These are phyloP conservation scores for Cepaea hortensis DNA, from an alignment of 2,888 invertebrate species.

Conservation along the genomic window DNA sequence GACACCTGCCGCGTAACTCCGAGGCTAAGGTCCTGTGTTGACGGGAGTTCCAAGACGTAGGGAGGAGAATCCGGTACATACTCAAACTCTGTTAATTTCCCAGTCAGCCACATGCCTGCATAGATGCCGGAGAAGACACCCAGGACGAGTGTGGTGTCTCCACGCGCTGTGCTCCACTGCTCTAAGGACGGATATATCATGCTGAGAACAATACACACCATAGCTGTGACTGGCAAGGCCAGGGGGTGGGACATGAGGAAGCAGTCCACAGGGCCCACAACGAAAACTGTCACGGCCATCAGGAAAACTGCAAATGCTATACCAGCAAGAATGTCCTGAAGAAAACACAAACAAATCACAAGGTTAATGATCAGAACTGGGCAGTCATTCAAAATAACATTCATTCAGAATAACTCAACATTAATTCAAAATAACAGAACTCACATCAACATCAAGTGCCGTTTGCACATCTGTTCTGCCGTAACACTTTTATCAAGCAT, in stretches of 20 bases:
- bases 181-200: conserved; percentile 88
- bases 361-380: no score
- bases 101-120: conserved; percentile 89
- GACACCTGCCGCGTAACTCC: conserved; percentile 81
- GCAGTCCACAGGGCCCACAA: conserved; percentile 85
- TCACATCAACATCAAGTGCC: no score
- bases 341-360: not conserved
- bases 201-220: conserved; percentile 83
- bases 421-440: no score
- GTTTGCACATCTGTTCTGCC: no score
- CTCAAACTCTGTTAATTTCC: conserved; percentile 84
- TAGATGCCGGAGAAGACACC: conserved; percentile 82
- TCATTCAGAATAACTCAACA: no score
- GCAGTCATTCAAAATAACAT: not conserved
- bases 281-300: conserved; percentile 85
- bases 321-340: conserved; percentile 89
- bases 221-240: conserved; percentile 81
- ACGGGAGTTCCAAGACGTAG: conserved; percentile 88
- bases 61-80: conserved; percentile 79
- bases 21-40: conserved; percentile 77
- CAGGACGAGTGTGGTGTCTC: conserved; percentile 91
- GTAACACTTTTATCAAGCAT: no score
- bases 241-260: conserved; percentile 83
- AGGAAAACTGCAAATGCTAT: conserved; percentile 83
- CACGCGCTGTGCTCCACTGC: conserved; percentile 92